These are phyloP conservation scores for Brachymystax lenok DNA, from an alignment of 2,797 vertebrate genomes.

Conservation along the genomic window DNA sequence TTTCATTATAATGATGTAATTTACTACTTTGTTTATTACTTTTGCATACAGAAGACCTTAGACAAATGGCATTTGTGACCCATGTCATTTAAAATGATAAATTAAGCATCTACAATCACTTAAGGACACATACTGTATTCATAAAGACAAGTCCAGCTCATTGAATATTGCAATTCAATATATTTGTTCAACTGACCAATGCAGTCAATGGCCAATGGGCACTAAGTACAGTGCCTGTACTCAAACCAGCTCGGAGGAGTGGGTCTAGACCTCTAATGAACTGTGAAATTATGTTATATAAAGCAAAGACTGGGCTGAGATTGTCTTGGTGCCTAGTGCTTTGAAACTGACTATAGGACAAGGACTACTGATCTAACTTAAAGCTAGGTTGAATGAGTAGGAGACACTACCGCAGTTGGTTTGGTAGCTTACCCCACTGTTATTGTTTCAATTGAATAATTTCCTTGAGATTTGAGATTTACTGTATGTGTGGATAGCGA, in stretches of 20 bases:
- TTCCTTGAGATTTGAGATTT: slow-evolving; percentile 19
- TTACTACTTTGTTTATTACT: slow-evolving; percentile 59
- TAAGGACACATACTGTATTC: neutral
- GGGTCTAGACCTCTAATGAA: slow-evolving; percentile 69
- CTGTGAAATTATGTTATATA: slow-evolving; percentile 75
- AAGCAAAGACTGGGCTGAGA: slow-evolving; percentile 45
- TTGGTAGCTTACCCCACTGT: neutral
- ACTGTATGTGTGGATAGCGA: slow-evolving; percentile 33
- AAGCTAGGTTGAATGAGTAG: slow-evolving; percentile 1
- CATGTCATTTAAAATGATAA: neutral
- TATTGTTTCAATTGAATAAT: neutral
- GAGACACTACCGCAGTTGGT: no score
- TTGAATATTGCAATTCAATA: neutral
- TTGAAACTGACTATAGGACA: slow-evolving; percentile 55
- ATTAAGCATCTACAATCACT: neutral
- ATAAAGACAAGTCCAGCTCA: neutral
- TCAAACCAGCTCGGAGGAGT: slow-evolving; percentile 55
- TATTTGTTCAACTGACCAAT: slow-evolving; percentile 55
- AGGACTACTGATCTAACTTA: slow-evolving; percentile 52
- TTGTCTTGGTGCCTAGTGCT: slow-evolving; percentile 55
- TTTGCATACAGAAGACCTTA: slow-evolving; percentile 25
- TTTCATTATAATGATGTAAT: slow-evolving; percentile 69
- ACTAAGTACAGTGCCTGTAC: slow-evolving; percentile 53
- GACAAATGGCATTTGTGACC: neutral
- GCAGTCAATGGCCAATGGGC: slow-evolving; percentile 43